phyloP scores from a whole-genome alignment of 2,888 invertebrate genomes.

The Scaptomyza tumidula region DNA sequence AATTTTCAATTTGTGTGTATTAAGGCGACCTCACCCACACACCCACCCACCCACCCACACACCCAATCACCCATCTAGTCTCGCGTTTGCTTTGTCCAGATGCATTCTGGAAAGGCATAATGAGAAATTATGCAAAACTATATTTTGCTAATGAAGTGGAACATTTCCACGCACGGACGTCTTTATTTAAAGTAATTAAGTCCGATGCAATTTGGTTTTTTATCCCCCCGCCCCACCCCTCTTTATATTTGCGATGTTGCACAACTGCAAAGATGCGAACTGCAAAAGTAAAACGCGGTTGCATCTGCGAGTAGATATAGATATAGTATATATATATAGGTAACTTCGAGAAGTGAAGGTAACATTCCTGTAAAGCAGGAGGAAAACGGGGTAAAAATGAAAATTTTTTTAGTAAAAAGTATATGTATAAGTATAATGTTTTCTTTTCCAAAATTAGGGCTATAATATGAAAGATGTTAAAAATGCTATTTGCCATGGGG shows the following conservation, averaged over 20 bases:
- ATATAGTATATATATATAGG: too few relatives aligned
- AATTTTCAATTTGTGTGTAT: constrained; percentile 82
- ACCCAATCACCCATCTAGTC: not conserved
- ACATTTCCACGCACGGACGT: constrained; percentile 73
- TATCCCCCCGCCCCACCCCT: constrained; percentile 22
- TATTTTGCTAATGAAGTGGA: constrained; percentile 75
- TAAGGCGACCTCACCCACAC: constrained; percentile 60
- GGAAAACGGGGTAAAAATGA: too few relatives aligned
- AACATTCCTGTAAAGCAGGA: too few relatives aligned
- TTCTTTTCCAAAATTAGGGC: too few relatives aligned
- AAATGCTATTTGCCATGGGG: too few relatives aligned
- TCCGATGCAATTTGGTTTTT: constrained; percentile 62
- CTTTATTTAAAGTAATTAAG: constrained; percentile 82
- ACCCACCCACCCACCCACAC: not conserved
- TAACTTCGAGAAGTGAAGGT: too few relatives aligned
- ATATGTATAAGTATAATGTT: too few relatives aligned
- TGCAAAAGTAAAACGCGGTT: not conserved
- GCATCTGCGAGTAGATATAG: too few relatives aligned
- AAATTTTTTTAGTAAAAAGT: too few relatives aligned
- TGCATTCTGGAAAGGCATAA: constrained; percentile 56
- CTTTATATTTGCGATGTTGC: constrained; percentile 52
- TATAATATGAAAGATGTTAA: too few relatives aligned
- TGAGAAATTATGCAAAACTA: constrained; percentile 80
- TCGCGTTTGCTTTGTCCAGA: not conserved
- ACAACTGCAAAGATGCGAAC: not conserved